Conservation (phyloP, 2,113 vertebrate species). For the Neoarius graeffei region DNA sequence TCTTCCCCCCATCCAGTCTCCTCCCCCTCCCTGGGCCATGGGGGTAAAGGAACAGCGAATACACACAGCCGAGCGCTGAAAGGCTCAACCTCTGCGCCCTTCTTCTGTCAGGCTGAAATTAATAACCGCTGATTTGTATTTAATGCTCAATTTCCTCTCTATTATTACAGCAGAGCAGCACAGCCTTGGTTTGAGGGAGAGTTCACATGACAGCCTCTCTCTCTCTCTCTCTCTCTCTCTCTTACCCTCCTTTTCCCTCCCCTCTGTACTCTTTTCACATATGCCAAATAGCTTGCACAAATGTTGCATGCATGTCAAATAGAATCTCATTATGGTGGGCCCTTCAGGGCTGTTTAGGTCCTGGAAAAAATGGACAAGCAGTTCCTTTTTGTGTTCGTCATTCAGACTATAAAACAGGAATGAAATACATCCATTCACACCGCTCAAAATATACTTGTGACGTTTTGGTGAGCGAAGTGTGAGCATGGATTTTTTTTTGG, state of each 20-base stretch:
- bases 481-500: slow-evolving; percentile 38
- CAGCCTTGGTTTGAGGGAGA: slow-evolving; percentile 58
- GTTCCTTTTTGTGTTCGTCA: slow-evolving; percentile 30
- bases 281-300: slow-evolving; percentile 68
- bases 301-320: slow-evolving; percentile 62
- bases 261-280: slow-evolving; percentile 59
- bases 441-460: slow-evolving; percentile 47
- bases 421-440: slow-evolving; percentile 38
- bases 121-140: slow-evolving; percentile 77
- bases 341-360: slow-evolving; percentile 39
- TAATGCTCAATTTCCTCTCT: slow-evolving; percentile 77
- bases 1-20: not conserved
- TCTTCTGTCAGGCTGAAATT: slow-evolving; percentile 63
- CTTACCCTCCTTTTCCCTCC: not conserved
- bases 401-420: slow-evolving; percentile 45
- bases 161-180: slow-evolving; percentile 67
- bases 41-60: slow-evolving; percentile 60
- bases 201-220: slow-evolving; percentile 65
- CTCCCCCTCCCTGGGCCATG: slow-evolving; percentile 19
- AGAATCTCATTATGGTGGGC: slow-evolving; percentile 49
- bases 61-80: slow-evolving; percentile 69
- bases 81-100: slow-evolving; percentile 57
- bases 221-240: slow-evolving; percentile 49
- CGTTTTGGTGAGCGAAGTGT: slow-evolving; percentile 50
- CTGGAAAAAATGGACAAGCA: slow-evolving; percentile 38